Evolutionary conservation across 2,888 invertebrate genomes (phyloP).

Genomic region (Tinea trinotella): DNA sequence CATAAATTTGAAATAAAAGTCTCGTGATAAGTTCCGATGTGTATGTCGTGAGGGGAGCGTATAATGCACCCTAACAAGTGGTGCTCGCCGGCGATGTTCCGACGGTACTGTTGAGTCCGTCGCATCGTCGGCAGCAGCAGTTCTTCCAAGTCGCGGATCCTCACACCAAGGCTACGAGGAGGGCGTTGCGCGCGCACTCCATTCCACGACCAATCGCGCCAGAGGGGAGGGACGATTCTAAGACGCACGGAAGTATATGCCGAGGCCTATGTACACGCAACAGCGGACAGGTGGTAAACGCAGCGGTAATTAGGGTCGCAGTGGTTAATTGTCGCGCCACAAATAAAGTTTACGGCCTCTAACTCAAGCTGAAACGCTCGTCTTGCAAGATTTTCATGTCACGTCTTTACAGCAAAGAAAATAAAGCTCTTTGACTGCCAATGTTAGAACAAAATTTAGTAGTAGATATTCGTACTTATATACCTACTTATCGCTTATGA

Average conservation of each 20-base stretch:
- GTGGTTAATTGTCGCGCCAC: conserved; percentile 56
- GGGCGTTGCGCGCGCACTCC: conserved; percentile 58
- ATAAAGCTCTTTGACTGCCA: background rate
- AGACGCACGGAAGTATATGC: conserved; percentile 72
- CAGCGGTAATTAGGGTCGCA: conserved; percentile 67
- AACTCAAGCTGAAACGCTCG: background rate
- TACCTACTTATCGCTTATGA: too few species aligned
- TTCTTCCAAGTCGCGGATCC: background rate
- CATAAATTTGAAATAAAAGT: background rate
- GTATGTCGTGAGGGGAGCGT: background rate
- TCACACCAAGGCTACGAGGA: conserved; percentile 24
- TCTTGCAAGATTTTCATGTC: background rate
- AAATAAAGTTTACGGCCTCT: conserved; percentile 42
- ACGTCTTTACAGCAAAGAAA: background rate
- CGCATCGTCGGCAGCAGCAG: conserved; percentile 46
- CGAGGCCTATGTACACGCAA: conserved; percentile 71
- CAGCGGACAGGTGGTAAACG: conserved; percentile 71
- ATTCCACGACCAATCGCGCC: conserved; percentile 50
- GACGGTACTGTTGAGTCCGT: conserved; percentile 23
- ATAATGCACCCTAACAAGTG: background rate
- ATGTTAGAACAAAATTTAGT: too few species aligned
- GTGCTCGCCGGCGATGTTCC: conserved; percentile 33
- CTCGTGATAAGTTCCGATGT: conserved; percentile 15
- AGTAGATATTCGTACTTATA: too few species aligned
- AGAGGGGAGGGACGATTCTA: conserved; percentile 63